These are phyloP conservation scores for Brachylomia viminalis DNA, from an alignment of 2,888 invertebrate species.

Conservation along the genomic window DNA sequence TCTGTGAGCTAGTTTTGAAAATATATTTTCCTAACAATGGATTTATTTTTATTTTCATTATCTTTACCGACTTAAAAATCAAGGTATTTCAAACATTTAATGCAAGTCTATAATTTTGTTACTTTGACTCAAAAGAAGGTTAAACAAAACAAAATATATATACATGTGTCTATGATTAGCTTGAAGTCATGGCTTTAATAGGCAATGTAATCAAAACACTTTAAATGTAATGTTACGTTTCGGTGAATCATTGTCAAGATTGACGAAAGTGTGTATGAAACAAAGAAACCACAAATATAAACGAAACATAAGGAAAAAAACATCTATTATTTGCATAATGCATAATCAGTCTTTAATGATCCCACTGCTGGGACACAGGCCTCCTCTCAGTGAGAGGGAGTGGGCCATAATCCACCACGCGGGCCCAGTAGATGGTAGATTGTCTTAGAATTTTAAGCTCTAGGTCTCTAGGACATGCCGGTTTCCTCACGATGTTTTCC, in stretches of 20 bases:
- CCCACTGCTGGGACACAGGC: too few relatives aligned
- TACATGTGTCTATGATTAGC: slow-evolving; percentile 16
- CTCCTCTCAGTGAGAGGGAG: too few relatives aligned
- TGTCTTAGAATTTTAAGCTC: too few relatives aligned
- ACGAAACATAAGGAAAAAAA: not conserved
- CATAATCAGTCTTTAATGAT: too few relatives aligned
- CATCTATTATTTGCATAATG: not conserved
- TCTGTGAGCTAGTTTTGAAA: not conserved
- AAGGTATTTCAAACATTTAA: too few relatives aligned
- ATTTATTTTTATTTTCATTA: not conserved
- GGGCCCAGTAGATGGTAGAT: too few relatives aligned
- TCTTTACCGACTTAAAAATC: not conserved
- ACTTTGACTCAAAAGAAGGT: not conserved
- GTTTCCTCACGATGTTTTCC: too few relatives aligned
- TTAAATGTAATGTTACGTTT: slow-evolving; percentile 15
- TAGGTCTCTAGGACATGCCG: too few relatives aligned
- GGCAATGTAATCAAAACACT: slow-evolving; percentile 50
- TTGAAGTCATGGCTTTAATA: slow-evolving; percentile 33
- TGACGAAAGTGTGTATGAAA: slow-evolving; percentile 38
- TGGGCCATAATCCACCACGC: too few relatives aligned
- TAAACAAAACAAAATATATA: slow-evolving; percentile 18
- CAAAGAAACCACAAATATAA: slow-evolving; percentile 41
- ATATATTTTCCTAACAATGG: not conserved
- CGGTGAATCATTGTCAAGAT: slow-evolving; percentile 55
- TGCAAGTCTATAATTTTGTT: not conserved